Evolutionary conservation across 1,140 invertebrate genomes (phyloP).

Genomic region (Uloborus diversus): DNA sequence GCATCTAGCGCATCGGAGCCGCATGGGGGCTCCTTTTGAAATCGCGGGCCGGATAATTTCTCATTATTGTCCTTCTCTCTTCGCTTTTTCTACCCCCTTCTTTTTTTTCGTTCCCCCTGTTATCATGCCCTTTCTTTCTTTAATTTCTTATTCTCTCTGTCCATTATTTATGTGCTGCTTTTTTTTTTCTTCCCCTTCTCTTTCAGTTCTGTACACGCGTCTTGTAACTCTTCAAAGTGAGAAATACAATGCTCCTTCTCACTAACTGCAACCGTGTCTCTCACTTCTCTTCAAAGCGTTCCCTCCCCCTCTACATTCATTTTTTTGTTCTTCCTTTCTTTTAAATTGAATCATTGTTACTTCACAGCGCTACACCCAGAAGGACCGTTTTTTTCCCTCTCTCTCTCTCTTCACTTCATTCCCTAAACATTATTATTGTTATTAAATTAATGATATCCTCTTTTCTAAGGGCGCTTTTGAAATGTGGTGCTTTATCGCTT

Average conservation of each 20-base stretch:
- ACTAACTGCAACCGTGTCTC: slow-evolving; percentile 27
- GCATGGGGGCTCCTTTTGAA: slow-evolving; percentile 31
- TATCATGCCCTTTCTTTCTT: slow-evolving; percentile 30
- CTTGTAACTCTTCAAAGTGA: slow-evolving; percentile 35
- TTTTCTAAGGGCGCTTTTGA: slow-evolving; percentile 1
- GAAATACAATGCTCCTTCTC: slow-evolving; percentile 33
- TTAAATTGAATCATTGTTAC: slow-evolving; percentile 10
- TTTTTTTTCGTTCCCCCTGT: slow-evolving; percentile 1
- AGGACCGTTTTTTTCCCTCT: neutral
- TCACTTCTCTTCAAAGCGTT: neutral
- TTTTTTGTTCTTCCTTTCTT: slow-evolving; percentile 4
- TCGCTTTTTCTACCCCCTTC: neutral
- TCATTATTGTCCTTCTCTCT: slow-evolving; percentile 33
- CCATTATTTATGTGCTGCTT: slow-evolving; percentile 28
- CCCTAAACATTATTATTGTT: slow-evolving; percentile 3
- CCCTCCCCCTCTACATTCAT: neutral
- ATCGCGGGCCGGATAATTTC: slow-evolving; percentile 33
- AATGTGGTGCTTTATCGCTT: neutral
- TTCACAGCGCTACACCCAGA: slow-evolving; percentile 18
- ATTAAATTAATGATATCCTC: slow-evolving; percentile 47
- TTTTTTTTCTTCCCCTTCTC: neutral
- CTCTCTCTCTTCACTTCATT: neutral
- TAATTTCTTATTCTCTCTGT: slow-evolving; percentile 37
- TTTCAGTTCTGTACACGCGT: slow-evolving; percentile 13
- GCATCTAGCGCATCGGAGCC: slow-evolving; percentile 41